Conservation (phyloP, 2,113 vertebrate species). For the Chlamydotis undulata region DNA sequence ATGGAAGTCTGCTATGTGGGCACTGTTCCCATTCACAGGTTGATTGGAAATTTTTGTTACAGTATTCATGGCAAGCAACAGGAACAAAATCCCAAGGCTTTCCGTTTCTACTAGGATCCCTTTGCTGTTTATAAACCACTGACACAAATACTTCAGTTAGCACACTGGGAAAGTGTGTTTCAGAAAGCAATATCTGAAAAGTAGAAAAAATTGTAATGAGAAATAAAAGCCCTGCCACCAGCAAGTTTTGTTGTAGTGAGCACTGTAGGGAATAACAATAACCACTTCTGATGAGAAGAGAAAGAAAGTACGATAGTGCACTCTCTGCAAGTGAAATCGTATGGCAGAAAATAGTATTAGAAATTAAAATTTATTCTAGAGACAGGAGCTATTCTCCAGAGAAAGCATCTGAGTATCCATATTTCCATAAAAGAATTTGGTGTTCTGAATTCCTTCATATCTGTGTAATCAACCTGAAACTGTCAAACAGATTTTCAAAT, state of each 20-base stretch:
- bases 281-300: not conserved
- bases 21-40: conserved; percentile 45
- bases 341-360: not conserved
- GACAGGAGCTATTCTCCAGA: not conserved
- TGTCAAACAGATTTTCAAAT: not conserved
- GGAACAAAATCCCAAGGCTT: not conserved
- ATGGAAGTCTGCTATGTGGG: conserved; percentile 56
- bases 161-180: not conserved
- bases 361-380: not conserved
- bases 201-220: not conserved
- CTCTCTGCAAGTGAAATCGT: not conserved
- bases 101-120: not conserved
- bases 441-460: not conserved
- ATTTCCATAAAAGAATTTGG: not conserved
- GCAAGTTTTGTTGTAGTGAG: not conserved
- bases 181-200: not conserved
- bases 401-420: not conserved
- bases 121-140: not conserved
- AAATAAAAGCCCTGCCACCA: not conserved
- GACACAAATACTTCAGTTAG: not conserved
- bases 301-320: not conserved
- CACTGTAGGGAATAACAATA: not conserved
- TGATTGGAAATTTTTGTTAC: not conserved
- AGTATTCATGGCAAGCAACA: not conserved
- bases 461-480: not conserved